Base-by-base conservation (phyloP, 2,113 vertebrate species). In the Microcebus tavaratra region DNA sequence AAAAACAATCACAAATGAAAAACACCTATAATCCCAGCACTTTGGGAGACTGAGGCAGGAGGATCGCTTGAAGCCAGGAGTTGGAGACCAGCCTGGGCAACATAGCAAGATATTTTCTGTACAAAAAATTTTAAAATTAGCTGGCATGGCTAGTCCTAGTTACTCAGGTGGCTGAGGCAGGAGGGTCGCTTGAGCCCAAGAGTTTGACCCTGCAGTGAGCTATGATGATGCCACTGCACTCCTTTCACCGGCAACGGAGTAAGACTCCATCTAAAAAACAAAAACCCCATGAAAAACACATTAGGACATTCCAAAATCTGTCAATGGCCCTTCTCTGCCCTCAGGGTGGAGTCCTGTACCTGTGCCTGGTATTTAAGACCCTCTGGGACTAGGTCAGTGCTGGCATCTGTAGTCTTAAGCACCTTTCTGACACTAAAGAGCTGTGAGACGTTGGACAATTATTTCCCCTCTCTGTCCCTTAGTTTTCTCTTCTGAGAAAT, bases 401-500 rank as follows among this genome's bases (percentile, higher is more conserved):
- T 76, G 45, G 14, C 10, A 15, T 31, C n/a, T 29, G 29, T n/a
- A 78, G 10, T 11, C 20, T 61, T 81, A 75, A n/a, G 42, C 17
- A 42, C 39, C 75, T 95, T 29, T 93, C 86, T 82, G 67, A 59
- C 67, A 34, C 13, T 81, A 61, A 80, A 15, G 6, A n/a, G 11
- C 20, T 10, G 5, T 59, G 79, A 53, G 79, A 78, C 23, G 17
- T 31, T 80, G 39, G 86, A 73, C 83, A 92, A 86, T 57, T 14
- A 9, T 15, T 75, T 75, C 21, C 18, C 8, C 9, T 76, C 39
- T 94, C 39, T 61, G 55, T 78, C 42, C 84, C 67, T 88, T 48
- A 27, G 48, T 91, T 85, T 79, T 80, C 90, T 89, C 50, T 70
- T 88, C 78, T 72, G 36, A 82, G 78, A 86, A 87, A 65, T 25